Evolutionary conservation across 53 echinoderm and acorn worm genomes (phyloP).

Genomic region (Paelopatides confundens): DNA sequence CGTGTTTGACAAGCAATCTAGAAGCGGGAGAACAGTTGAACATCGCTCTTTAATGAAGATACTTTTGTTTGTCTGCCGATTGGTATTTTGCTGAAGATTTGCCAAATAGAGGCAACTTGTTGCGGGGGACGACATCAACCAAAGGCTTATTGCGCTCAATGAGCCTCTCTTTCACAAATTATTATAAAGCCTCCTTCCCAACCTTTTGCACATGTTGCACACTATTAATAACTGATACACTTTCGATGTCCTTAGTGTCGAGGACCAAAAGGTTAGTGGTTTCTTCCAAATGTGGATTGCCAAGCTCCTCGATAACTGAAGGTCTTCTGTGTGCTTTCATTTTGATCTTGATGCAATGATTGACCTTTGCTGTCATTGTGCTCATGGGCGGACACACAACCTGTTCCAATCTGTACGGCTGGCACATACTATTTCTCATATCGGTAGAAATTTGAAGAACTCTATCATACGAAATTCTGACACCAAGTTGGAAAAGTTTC

Average conservation of each 20-base stretch:
- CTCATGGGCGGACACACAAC: background rate
- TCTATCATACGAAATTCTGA: too few species aligned
- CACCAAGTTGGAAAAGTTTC: too few species aligned
- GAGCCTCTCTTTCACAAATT: conserved; percentile 43
- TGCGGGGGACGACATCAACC: conserved; percentile 14
- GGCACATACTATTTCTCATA: background rate
- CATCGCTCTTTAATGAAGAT: conserved; percentile 39
- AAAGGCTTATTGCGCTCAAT: conserved; percentile 24
- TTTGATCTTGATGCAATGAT: conserved; percentile 70
- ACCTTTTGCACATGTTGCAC: conserved; percentile 39
- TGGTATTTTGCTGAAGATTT: background rate
- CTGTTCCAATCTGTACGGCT: background rate
- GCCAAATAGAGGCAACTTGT: conserved; percentile 46
- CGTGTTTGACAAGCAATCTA: conserved; percentile 49
- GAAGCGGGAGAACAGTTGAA: conserved; percentile 26
- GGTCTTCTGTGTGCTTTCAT: conserved; percentile 22
- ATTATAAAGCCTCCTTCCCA: conserved; percentile 6
- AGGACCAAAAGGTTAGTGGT: conserved; percentile 41
- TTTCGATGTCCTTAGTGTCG: conserved; percentile 48
- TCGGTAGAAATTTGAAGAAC: too few species aligned
- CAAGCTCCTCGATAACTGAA: conserved; percentile 60
- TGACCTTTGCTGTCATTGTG: background rate
- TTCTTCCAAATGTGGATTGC: conserved; percentile 60
- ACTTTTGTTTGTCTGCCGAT: conserved; percentile 7
- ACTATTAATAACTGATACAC: background rate